These are phyloP conservation scores for Morinoia aosen DNA, from an alignment of 2,888 invertebrate genomes.

Conservation along the genomic window DNA sequence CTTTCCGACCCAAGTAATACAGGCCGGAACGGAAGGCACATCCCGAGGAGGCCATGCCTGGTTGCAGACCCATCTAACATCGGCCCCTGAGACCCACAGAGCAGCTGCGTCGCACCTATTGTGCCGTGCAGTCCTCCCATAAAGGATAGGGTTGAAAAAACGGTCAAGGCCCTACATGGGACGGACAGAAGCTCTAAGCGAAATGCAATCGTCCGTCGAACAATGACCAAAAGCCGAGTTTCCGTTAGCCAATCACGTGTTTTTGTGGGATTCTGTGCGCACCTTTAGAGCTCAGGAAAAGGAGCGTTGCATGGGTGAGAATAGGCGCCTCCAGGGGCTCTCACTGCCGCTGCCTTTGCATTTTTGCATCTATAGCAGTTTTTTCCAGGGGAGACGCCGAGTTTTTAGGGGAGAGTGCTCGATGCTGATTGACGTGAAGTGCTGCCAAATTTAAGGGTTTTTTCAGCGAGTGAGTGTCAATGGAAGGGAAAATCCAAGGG, in stretches of 20 bases:
- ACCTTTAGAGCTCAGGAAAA: not conserved
- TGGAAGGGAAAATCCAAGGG: not conserved
- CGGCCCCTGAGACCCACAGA: not conserved
- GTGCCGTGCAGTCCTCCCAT: slow-evolving; percentile 3
- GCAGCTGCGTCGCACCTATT: not conserved
- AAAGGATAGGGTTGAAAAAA: slow-evolving; percentile 12
- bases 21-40: too few species aligned
- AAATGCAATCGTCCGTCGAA: slow-evolving; percentile 34
- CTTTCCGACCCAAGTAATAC: not conserved
- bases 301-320: slow-evolving; percentile 9
- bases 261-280: not conserved
- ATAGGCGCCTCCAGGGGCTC: not conserved
- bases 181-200: slow-evolving; percentile 34
- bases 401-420: not conserved
- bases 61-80: not conserved
- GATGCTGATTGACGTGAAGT: slow-evolving; percentile 37
- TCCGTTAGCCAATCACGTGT: slow-evolving; percentile 30
- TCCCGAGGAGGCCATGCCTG: not conserved
- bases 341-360: slow-evolving; percentile 2
- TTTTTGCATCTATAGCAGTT: slow-evolving; percentile 17
- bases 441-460: slow-evolving; percentile 24
- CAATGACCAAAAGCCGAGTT: not conserved
- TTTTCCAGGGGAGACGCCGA: slow-evolving; percentile 3
- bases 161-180: slow-evolving; percentile 12
- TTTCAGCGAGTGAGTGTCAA: slow-evolving; percentile 2